Conservation (phyloP, 1,140 invertebrate species). For the Adoxophyes honmai region DNA sequence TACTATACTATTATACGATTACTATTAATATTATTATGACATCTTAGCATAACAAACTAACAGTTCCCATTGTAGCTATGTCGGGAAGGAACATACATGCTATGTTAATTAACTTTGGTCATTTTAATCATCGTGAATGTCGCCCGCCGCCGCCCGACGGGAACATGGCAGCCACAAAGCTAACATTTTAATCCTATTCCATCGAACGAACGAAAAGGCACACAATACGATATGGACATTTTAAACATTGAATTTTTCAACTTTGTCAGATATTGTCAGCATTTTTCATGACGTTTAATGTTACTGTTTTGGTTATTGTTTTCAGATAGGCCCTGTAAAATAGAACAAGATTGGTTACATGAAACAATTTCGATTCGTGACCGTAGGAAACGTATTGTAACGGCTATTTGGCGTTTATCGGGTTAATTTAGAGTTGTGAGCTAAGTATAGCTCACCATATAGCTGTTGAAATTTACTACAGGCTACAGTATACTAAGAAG, state of each 20-base stretch:
- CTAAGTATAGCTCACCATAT: too few relatives aligned
- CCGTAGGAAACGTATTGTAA: too few relatives aligned
- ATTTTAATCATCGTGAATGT: constrained; percentile 9
- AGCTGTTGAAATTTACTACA: background rate
- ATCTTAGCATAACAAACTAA: too few relatives aligned
- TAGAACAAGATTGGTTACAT: too few relatives aligned
- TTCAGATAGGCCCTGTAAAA: too few relatives aligned
- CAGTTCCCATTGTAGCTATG: background rate
- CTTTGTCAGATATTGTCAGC: too few relatives aligned
- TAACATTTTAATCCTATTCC: constrained; percentile 10
- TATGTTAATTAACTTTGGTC: constrained; percentile 9
- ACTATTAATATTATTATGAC: too few relatives aligned
- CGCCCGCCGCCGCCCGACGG: background rate
- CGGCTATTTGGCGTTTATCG: too few relatives aligned
- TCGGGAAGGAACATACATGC: background rate
- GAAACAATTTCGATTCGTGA: too few relatives aligned
- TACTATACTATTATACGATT: too few relatives aligned
- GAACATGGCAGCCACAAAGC: background rate
- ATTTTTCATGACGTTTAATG: too few relatives aligned
- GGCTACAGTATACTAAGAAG: too few relatives aligned
- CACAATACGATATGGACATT: background rate
- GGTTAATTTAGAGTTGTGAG: constrained; percentile 6
- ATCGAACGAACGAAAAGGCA: background rate
- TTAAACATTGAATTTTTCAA: background rate
- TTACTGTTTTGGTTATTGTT: constrained; percentile 17